Conservation (phyloP, 1,140 invertebrate species). For the Monochamus saltuarius region DNA sequence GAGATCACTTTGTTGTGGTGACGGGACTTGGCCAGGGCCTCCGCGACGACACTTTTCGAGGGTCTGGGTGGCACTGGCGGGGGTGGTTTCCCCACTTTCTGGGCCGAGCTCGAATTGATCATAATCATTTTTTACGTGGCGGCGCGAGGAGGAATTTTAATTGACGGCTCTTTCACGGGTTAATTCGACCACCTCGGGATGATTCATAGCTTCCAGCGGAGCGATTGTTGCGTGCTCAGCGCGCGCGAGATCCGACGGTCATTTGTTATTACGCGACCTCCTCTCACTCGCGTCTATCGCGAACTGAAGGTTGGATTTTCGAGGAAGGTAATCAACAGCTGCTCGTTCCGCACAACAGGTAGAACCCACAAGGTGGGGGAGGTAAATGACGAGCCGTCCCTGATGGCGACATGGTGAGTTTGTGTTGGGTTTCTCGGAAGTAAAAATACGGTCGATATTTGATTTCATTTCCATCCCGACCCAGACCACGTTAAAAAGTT, state of each 20-base stretch:
- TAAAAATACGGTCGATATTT: no score
- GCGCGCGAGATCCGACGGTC: not conserved
- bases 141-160: no score
- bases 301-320: no score
- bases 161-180: no score
- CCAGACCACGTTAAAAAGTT: no score
- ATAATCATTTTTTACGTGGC: slow-evolving; percentile 28
- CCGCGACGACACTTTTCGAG: slow-evolving; percentile 66
- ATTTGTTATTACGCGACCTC: not conserved
- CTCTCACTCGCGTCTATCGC: not conserved
- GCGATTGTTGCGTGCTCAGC: not conserved
- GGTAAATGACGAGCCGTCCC: no score
- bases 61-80: slow-evolving; percentile 73
- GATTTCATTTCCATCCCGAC: no score
- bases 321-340: no score
- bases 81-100: slow-evolving; percentile 54
- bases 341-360: no score
- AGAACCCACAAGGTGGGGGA: no score
- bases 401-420: no score
- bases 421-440: no score
- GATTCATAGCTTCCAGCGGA: not conserved
- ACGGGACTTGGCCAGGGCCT: slow-evolving; percentile 65
- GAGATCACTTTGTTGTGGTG: slow-evolving; percentile 40
- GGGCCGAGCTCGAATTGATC: slow-evolving; percentile 39
- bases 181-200: not conserved